These are phyloP conservation scores for Typhlichthys eigenmanni DNA, from an alignment of 2,797 vertebrate genomes.

Conservation along the genomic window DNA sequence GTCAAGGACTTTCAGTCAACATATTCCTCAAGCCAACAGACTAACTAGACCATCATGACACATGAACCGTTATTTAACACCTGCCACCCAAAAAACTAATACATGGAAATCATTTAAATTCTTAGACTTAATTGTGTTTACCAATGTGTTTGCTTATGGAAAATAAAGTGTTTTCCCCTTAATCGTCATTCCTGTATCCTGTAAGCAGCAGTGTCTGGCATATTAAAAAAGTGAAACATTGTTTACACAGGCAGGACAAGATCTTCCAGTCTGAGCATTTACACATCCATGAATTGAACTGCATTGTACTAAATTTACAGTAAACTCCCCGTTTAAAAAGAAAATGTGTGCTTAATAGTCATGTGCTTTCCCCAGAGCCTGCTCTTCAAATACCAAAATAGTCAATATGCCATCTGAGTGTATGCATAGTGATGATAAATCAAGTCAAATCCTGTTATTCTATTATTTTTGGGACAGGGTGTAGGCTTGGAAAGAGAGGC, in stretches of 20 bases:
- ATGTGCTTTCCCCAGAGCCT: slow-evolving; percentile 35
- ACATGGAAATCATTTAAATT: not conserved
- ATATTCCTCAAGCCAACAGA: slow-evolving; percentile 51
- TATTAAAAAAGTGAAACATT: slow-evolving; percentile 38
- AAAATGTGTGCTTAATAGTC: slow-evolving; percentile 34
- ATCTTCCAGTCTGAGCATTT: slow-evolving; percentile 29
- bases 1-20: slow-evolving; percentile 59
- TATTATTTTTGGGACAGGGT: slow-evolving; percentile 47
- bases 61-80: not conserved
- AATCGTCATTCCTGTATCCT: slow-evolving; percentile 19
- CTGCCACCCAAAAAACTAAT: slow-evolving; percentile 20
- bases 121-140: not conserved
- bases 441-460: slow-evolving; percentile 53
- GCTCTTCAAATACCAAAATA: slow-evolving; percentile 49
- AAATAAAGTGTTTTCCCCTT: slow-evolving; percentile 35
- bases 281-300: slow-evolving; percentile 39
- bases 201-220: slow-evolving; percentile 25
- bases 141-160: slow-evolving; percentile 28
- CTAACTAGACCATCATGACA: slow-evolving; percentile 37
- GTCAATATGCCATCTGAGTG: slow-evolving; percentile 31
- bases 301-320: not conserved
- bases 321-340: slow-evolving; percentile 43
- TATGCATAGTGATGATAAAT: slow-evolving; percentile 18
- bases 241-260: slow-evolving; percentile 53
- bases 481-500: slow-evolving; percentile 16